phyloP scores from a whole-genome alignment of 1,140 invertebrate species.

The Drosophila burlai region DNA sequence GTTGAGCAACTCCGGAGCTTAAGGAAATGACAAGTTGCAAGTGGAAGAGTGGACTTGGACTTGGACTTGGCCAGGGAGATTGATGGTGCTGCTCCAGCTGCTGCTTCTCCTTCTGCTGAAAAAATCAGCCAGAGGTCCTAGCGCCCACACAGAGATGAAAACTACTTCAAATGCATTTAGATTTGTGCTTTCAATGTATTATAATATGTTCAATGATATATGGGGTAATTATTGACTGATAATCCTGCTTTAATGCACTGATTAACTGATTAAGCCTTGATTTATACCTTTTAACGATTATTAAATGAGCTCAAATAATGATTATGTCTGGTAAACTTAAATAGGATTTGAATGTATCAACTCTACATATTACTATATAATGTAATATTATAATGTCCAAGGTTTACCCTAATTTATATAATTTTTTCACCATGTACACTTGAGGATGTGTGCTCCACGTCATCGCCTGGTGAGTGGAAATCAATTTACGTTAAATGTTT shows the following conservation, averaged over 20 bases:
- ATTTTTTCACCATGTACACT: slow-evolving; percentile 11
- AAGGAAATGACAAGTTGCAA: slow-evolving; percentile 58
- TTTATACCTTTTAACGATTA: neutral
- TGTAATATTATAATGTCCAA: neutral
- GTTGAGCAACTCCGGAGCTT: slow-evolving; percentile 45
- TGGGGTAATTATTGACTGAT: neutral
- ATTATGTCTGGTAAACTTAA: neutral
- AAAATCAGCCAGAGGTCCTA: slow-evolving; percentile 14
- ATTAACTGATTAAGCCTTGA: neutral
- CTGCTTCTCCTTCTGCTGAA: slow-evolving; percentile 1
- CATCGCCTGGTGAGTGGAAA: slow-evolving; percentile 64
- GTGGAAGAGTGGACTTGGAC: slow-evolving; percentile 49
- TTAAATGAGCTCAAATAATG: no score
- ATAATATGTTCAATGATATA: neutral
- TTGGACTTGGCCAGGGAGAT: slow-evolving; percentile 33
- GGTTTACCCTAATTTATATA: neutral
- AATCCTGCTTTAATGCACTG: neutral
- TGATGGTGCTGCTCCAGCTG: slow-evolving; percentile 33
- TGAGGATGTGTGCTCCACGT: slow-evolving; percentile 32
- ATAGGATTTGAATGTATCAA: neutral
- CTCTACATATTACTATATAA: neutral
- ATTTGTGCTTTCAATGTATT: neutral
- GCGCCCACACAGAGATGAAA: slow-evolving; percentile 1
- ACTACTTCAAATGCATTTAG: neutral
- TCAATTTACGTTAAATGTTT: slow-evolving; percentile 73